A percentile compares a stretch with the other conserved stretches of the same genome.
Conservation (phyloP, 2,113 vertebrate genomes). For the Dissostichus mawsoni region DNA sequence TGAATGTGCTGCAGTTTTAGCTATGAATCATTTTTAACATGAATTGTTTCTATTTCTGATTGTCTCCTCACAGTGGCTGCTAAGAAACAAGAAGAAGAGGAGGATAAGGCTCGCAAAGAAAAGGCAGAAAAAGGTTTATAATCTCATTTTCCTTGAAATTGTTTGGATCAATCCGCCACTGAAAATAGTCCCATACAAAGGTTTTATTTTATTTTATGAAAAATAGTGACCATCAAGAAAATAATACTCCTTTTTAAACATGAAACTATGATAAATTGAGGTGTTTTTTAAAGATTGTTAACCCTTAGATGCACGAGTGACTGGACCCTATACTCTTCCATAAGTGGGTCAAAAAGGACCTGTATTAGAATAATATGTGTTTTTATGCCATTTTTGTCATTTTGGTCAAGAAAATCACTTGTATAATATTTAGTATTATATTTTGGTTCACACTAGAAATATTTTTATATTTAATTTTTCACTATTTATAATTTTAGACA, state of each 20-base stretch:
- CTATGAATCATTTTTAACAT: neutral
- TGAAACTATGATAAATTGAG: neutral
- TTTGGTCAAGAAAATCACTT: no score
- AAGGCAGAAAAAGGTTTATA: constrained; percentile 81
- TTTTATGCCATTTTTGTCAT: no score
- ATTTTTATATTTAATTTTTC: no score
- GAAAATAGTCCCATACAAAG: no score
- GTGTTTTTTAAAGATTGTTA: neutral
- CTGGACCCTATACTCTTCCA: no score
- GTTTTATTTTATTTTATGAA: no score
- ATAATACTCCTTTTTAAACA: neutral
- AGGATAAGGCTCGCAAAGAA: constrained; percentile 77
- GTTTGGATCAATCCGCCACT: neutral
- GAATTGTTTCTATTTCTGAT: neutral
- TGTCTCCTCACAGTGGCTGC: constrained; percentile 68
- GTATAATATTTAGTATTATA: no score
- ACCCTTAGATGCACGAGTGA: no score
- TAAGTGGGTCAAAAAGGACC: no score
- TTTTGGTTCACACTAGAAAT: no score
- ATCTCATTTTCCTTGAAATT: neutral
- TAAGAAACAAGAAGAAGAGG: constrained; percentile 81
- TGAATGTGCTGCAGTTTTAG: neutral
- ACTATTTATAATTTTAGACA: no score
- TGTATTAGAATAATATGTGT: no score
- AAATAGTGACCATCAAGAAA: neutral